phyloP scores from a whole-genome alignment of 1,140 invertebrate species.

The Theocolax elegans region DNA sequence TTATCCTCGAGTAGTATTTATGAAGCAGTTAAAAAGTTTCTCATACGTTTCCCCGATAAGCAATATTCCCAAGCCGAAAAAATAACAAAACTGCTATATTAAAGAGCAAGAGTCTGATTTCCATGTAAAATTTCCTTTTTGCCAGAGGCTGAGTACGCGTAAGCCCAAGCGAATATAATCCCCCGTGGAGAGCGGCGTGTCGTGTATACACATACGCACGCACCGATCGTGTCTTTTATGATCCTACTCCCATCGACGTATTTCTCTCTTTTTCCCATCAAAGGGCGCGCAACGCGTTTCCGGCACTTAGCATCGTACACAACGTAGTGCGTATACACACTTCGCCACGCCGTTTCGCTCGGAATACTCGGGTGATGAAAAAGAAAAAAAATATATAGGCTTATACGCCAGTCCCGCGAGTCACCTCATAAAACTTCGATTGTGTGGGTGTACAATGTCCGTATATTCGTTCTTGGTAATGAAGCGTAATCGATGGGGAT shows the following conservation, averaged over 20 bases:
- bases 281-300: slow-evolving; percentile 22
- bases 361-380: slow-evolving; percentile 1
- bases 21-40: no score
- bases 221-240: slow-evolving; percentile 9
- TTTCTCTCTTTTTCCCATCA: slow-evolving; percentile 10
- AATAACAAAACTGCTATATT: slow-evolving; percentile 1
- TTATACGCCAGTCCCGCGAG: no score
- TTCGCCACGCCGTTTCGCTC: background rate
- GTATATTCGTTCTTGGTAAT: slow-evolving; percentile 26
- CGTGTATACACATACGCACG: background rate
- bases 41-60: no score
- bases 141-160: no score
- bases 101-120: background rate
- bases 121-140: no score
- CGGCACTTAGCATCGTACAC: slow-evolving; percentile 17
- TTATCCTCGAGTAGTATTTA: no score
- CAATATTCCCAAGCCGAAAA: no score
- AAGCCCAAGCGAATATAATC: no score
- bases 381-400: no score
- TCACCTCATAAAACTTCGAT: background rate
- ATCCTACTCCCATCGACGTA: background rate
- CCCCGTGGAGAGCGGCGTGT: background rate
- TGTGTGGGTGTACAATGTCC: background rate
- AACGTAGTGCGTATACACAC: no score
- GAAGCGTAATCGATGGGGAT: slow-evolving; percentile 38